Percentiles rank a stretch among this genome's conserved stretches.
Conservation (phyloP, 2,797 vertebrate species). For the Fringilla coelebs region DNA sequence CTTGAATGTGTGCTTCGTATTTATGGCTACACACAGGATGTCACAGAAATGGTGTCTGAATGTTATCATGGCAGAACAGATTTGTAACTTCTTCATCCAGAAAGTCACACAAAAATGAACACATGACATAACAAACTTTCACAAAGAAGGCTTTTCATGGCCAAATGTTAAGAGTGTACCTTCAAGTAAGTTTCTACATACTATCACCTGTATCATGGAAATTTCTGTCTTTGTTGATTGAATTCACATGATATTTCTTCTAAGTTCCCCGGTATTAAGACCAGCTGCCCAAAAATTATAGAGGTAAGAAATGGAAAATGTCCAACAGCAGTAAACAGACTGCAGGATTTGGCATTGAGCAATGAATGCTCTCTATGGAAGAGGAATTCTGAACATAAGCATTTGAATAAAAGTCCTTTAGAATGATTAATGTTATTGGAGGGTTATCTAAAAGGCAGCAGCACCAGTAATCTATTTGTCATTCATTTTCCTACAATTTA, state of each 20-base stretch:
- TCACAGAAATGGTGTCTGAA: background rate
- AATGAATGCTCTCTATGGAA: background rate
- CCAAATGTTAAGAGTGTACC: background rate
- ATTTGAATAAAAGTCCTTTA: background rate
- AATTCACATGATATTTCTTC: background rate
- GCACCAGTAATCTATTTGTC: background rate
- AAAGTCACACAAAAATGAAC: background rate
- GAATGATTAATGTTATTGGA: constrained; percentile 2
- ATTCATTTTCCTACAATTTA: constrained; percentile 53
- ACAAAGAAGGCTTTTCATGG: background rate
- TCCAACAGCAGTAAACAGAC: background rate
- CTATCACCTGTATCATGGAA: background rate
- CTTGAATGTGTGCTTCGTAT: background rate
- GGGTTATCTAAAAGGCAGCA: background rate
- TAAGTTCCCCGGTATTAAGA: background rate
- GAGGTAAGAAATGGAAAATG: background rate
- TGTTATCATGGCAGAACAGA: background rate
- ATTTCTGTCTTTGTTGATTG: background rate
- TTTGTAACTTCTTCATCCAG: background rate
- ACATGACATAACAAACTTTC: background rate
- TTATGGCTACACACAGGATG: background rate
- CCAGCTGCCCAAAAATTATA: background rate
- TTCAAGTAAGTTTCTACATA: background rate
- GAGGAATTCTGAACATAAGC: background rate
- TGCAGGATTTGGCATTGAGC: background rate